Percentiles rank a stretch among this genome's conserved stretches.
These are phyloP conservation scores for Ellobium chinense DNA, from an alignment of 2,888 invertebrate species.

Conservation along the genomic window DNA sequence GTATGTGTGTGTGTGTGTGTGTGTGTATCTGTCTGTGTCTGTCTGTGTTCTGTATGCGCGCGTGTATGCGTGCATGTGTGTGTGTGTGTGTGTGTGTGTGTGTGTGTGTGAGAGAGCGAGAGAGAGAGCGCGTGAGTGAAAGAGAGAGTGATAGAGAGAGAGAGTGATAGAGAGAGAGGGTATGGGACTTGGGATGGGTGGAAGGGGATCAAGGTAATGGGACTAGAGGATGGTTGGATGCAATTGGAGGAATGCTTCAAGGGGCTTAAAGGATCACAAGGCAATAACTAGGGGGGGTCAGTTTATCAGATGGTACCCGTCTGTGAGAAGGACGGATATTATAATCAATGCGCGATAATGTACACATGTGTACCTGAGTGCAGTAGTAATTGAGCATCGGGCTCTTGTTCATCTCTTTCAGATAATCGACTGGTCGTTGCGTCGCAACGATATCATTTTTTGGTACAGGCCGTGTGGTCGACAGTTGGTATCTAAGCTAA, in stretches of 20 bases:
- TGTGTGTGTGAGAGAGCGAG: neutral
- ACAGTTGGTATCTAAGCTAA: too few species aligned
- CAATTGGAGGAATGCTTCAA: neutral
- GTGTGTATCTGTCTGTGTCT: slow-evolving; percentile 15
- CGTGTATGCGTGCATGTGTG: neutral
- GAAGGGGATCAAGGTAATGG: neutral
- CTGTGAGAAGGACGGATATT: too few species aligned
- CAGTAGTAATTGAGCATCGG: too few species aligned
- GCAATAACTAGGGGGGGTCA: too few species aligned
- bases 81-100: neutral
- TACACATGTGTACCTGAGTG: too few species aligned
- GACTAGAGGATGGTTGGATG: neutral
- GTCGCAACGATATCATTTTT: too few species aligned
- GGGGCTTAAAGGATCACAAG: neutral
- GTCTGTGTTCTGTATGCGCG: neutral
- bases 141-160: neutral
- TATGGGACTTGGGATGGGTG: neutral
- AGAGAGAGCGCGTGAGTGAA: neutral
- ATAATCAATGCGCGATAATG: too few species aligned
- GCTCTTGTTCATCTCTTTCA: too few species aligned
- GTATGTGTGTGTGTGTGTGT: slow-evolving; percentile 19
- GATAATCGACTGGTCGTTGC: too few species aligned
- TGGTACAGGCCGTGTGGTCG: too few species aligned
- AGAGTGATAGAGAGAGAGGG: neutral
- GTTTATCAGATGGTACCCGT: too few species aligned